phyloP scores from a whole-genome alignment of 2,113 vertebrate species.

The Coreoperca whiteheadi region DNA sequence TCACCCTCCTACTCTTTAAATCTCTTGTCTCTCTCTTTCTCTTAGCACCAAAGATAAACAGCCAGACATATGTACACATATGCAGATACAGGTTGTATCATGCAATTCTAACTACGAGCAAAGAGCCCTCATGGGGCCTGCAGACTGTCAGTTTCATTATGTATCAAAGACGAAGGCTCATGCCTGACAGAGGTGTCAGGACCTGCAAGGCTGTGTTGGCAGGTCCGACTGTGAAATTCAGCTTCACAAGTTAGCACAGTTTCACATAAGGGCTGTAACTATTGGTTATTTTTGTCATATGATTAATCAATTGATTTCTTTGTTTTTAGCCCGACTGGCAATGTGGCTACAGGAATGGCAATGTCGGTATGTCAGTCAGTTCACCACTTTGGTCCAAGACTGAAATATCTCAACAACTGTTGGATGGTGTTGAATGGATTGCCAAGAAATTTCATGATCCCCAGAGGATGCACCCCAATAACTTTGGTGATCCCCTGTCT shows the following conservation, averaged over 20 bases:
- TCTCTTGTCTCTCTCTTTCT: constrained; percentile 46
- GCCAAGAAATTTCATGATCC: neutral
- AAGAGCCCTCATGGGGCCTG: neutral
- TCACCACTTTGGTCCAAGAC: neutral
- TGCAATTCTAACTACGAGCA: neutral
- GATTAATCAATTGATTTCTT: neutral
- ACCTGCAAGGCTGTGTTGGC: neutral
- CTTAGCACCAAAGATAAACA: neutral
- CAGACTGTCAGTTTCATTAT: constrained; percentile 12
- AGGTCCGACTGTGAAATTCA: neutral
- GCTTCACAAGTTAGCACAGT: too few relatives aligned
- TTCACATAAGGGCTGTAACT: neutral
- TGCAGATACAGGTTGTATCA: neutral
- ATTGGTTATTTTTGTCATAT: neutral
- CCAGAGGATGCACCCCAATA: neutral
- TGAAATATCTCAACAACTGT: neutral
- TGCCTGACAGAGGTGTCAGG: constrained; percentile 5
- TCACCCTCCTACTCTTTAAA: constrained; percentile 41
- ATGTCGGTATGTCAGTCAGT: neutral
- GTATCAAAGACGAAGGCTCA: constrained; percentile 5
- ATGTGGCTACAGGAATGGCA: neutral
- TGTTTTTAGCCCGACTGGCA: neutral
- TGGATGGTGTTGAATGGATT: neutral
- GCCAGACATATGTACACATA: neutral
- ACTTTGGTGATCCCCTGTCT: neutral